A percentile compares a stretch with the other conserved stretches of the same genome.
Evolutionary conservation across 2,113 vertebrate genomes (phyloP).

Genomic region (Acanthochromis polyacanthus): DNA sequence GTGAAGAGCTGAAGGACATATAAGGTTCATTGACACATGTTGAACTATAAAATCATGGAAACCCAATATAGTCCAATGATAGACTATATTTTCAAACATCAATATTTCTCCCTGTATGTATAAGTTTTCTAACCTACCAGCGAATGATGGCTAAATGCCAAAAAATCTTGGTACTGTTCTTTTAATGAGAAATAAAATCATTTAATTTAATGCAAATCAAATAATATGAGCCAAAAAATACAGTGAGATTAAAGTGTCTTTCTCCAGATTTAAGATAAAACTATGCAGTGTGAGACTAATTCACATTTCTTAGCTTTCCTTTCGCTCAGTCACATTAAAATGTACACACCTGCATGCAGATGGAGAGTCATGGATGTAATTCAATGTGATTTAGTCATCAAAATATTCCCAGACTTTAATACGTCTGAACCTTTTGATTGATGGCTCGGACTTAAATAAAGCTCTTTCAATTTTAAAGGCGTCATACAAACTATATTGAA

Average conservation of each 20-base stretch:
- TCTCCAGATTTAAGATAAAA: neutral
- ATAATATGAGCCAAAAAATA: neutral
- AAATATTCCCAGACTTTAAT: conserved; percentile 28
- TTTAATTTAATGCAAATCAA: too few species aligned
- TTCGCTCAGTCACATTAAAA: conserved; percentile 4
- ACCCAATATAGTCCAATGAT: too few species aligned
- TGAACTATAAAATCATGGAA: too few species aligned
- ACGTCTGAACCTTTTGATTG: conserved; percentile 45
- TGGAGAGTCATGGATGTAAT: conserved; percentile 20
- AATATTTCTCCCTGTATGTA: too few species aligned
- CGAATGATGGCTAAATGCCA: too few species aligned
- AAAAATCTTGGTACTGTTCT: too few species aligned
- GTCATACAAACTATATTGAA: conserved; percentile 31
- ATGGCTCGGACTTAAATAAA: conserved; percentile 31
- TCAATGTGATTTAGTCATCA: conserved; percentile 9
- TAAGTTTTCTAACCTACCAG: too few species aligned
- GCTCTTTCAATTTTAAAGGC: conserved; percentile 44
- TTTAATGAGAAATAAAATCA: too few species aligned
- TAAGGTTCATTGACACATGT: too few species aligned
- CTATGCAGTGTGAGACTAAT: neutral
- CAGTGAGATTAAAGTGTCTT: neutral
- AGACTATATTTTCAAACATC: too few species aligned
- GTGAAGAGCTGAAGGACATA: too few species aligned
- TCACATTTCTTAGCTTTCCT: neutral
- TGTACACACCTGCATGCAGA: neutral